Base-by-base conservation (phyloP, 2,113 vertebrate genomes). In the Rhea pennata region DNA sequence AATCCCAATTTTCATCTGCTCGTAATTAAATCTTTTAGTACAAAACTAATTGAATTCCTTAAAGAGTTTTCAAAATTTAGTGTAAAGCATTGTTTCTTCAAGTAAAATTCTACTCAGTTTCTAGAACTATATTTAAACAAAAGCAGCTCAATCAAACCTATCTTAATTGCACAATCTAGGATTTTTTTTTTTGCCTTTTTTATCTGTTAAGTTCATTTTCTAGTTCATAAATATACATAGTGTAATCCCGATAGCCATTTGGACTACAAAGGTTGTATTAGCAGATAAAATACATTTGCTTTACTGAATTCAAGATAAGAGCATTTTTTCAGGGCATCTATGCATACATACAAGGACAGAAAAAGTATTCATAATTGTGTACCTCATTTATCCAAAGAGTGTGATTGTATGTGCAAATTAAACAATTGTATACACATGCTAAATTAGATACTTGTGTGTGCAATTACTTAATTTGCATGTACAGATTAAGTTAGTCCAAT, bases 391-490 rank as follows among this genome's bases (percentile, higher is more conserved):
- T 39, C 61, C 50, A 67, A 92, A 65, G 53, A 39, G 50, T 90
- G 12, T 39, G 70, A 78, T 15, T 81, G 86, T 92, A 61, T 61
- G 92, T 94, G 80, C 87, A 91, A 94, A 90, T 95, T 90, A 65
- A 89, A 80, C 87, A 76, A 76, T 65, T 91, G 58, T 75, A 36
- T 10, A 0, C 66, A 71, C 54, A 56, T 64, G 79, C 42, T 90
- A 73, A 88, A 83, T 95, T 78, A 84, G 86, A 48, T 92, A 79
- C 77, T 91, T 93, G 51, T 66, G 83, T 92, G 42, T 72, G 67
- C 83, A 62, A 61, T 80, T 88, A 87, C 82, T 93, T 86, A 90
- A 95, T 94, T 97, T 93, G 78, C 81, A 86, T 81, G 95, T 88
- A 74, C 87, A 92, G 79, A 95, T 93, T 95, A 83, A 75, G 75